Base-by-base conservation (phyloP, 2,797 vertebrate genomes). In the Acestrorhynchus altus region DNA sequence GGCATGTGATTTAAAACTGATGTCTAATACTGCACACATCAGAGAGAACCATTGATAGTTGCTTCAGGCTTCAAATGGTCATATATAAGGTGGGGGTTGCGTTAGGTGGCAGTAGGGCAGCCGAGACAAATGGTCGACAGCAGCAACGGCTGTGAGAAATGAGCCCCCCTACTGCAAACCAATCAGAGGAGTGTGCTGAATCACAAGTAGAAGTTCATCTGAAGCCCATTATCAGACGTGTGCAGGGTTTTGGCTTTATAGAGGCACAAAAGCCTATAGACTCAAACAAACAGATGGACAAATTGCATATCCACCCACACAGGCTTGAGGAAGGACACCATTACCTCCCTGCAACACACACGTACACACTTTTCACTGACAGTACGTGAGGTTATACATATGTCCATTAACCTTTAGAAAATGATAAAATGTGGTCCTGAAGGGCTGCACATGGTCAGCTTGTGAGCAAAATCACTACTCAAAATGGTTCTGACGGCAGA, bases 241-340 rank as follows among this genome's bases (percentile, higher is more conserved):
- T 79, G 64, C 60, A 67, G 4, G 15, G 52, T 42, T 68, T 57
- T 44, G 61, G 68, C 40, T 40, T 80, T 51, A 75, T 46, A 57
- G 60, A 72, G 74, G 71, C 60, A 74, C 68, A 81, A 64, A 72
- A 67, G 54, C 44, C 61, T 57, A 68, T 42, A 72, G 56, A 75
- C 66, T 67, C 77, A 81, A 81, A 57, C 63, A 68, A 74, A 76
- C 82, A 81, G 79, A 83, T 81, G 79, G 81, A 77, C 42, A 47
- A 73, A 78, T 67, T 63, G 71, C 82, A 83, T 70, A 79, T 77
- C 76, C 76, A 77, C 79, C 77, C 72, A 82, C 83, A 59, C 51
- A 84, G 49, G 28, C 70, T 42, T 67, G 67, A 74, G 60, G 68
- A 72, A 83, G 66, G 57, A 42, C 54, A 63, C 44, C 40, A 66